A percentile compares a stretch with the other conserved stretches of the same genome.
phyloP scores from a whole-genome alignment of 64 coral and sea anemone species.

The Trachythela sp. region DNA sequence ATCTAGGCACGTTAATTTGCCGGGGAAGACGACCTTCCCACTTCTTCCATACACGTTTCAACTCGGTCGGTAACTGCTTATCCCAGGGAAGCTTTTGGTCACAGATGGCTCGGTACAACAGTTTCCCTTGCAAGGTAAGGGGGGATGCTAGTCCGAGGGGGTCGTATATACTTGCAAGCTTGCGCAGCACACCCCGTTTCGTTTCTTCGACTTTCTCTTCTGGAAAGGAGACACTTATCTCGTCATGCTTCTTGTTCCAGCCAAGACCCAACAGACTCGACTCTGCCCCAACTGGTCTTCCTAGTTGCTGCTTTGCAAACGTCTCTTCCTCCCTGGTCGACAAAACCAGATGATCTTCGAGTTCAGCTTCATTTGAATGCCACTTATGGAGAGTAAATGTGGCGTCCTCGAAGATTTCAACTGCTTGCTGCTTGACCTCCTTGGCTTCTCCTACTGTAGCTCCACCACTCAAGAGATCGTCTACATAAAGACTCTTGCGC shows the following conservation, averaged over 20 bases:
- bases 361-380: not conserved
- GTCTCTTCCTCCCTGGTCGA: not conserved
- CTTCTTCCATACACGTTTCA: too few species aligned
- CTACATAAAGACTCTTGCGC: not conserved
- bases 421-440: not conserved
- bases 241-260: not conserved
- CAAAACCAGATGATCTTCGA: not conserved
- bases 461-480: not conserved
- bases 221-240: not conserved
- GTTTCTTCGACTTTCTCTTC: not conserved
- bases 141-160: not conserved
- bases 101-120: not conserved
- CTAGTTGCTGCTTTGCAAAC: not conserved
- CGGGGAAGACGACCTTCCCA: too few species aligned
- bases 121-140: not conserved
- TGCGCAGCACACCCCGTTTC: not conserved
- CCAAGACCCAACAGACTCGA: not conserved
- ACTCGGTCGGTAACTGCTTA: too few species aligned
- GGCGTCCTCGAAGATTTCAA: not conserved
- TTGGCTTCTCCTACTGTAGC: not conserved
- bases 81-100: too few species aligned
- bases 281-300: not conserved
- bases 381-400: not conserved
- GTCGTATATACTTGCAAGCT: not conserved
- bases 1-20: too few species aligned